Percentiles rank a stretch among this genome's conserved stretches.
Conservation (phyloP, 1,140 invertebrate genomes). For the Zaprionus capensis region DNA sequence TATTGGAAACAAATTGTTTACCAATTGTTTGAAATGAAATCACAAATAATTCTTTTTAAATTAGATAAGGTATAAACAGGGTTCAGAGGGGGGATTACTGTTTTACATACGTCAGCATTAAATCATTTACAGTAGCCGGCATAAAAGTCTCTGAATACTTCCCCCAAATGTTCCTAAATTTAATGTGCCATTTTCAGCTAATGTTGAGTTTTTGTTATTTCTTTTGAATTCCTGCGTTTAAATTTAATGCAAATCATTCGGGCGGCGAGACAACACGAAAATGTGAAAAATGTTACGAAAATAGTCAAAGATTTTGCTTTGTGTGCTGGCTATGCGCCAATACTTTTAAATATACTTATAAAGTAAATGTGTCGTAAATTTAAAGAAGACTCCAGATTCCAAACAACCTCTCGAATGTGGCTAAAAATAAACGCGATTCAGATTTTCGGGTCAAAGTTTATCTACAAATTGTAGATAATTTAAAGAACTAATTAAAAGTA, state of each 20-base stretch:
- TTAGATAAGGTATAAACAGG: background rate
- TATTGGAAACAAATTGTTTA: background rate
- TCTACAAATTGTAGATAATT: background rate
- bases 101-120: background rate
- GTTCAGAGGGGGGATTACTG: background rate
- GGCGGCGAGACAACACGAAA: conserved; percentile 19
- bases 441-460: background rate
- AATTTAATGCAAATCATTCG: conserved; percentile 23
- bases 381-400: background rate
- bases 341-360: conserved; percentile 22
- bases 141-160: conserved; percentile 10
- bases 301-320: conserved; percentile 21
- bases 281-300: conserved; percentile 47
- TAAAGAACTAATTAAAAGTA: background rate
- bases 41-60: background rate
- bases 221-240: conserved; percentile 24
- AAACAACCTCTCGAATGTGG: background rate
- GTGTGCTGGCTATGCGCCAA: conserved; percentile 33
- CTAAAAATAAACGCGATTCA: background rate
- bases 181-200: conserved; percentile 24
- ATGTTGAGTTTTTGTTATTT: background rate
- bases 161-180: conserved; percentile 6
- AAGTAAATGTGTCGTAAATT: conserved; percentile 37
- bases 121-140: background rate
- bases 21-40: background rate